Base-by-base conservation (phyloP, 2,797 vertebrate species). In the Peromyscus melanophrys region DNA sequence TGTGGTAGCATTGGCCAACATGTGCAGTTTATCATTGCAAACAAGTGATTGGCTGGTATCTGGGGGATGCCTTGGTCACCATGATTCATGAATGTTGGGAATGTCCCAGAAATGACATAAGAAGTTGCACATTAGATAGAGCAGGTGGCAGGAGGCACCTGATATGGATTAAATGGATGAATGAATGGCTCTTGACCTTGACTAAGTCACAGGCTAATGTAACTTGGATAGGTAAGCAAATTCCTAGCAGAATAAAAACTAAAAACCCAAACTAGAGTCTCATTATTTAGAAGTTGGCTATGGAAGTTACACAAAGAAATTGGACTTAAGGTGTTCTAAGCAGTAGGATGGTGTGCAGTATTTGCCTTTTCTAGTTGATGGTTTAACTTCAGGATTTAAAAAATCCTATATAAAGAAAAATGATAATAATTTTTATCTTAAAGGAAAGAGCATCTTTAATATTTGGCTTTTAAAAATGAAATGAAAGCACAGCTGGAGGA, bases 291-390 rank as follows among this genome's bases (percentile, higher is more conserved):
- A 87, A 65, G 43, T 63, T 89, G 31, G 34, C 49, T 34, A 27
- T 65, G 40, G 31, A 89, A 83, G 31, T 80, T 65, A n/a, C 0
- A 75, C 34, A 89, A 61, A 94, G 21, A 85, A 59, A 80, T 25
- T 59, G 21, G 23, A 82, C n/a, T 96, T 89, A 52, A 84, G 85
- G n/a, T 31, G 23, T 11, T 93, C 4, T 43, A 73, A 88, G 71
- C 23, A 80, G 63, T 73, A 61, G 81, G 65, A 40, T 89, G 25
- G n/a, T 25, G 31, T 13, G 34, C 1, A 67, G 65, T 16, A 69
- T 63, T 55, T 93, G 57, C 37, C n/a, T n/a, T 83, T 94, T 82
- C 59, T 25, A 2, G 34, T 16, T 69, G 4, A 49, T 5, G 7
- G 12, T 71, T 89, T 14, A 59, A 27, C 69, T 82, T 46, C 9